Percentiles rank a stretch among this genome's conserved stretches.
Conservation (phyloP, 2,888 invertebrate species). For the Pinctada fucata region DNA sequence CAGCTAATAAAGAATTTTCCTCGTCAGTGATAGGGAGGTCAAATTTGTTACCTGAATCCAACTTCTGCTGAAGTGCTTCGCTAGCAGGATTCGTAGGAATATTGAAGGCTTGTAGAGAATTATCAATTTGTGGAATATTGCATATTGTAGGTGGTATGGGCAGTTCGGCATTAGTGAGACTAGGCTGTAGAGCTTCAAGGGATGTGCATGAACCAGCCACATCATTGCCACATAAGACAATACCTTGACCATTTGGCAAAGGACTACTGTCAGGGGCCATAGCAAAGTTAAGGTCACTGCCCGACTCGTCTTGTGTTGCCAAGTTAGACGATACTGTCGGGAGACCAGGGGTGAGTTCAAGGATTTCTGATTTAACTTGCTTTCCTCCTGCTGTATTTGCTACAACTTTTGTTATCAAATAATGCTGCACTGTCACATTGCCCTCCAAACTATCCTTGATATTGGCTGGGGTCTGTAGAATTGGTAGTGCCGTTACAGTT, state of each 20-base stretch:
- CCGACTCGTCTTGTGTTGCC: slow-evolving; percentile 3
- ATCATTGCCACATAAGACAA: neutral
- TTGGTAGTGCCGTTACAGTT: slow-evolving; percentile 18
- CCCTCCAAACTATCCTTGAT: slow-evolving; percentile 24
- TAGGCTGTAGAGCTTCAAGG: neutral
- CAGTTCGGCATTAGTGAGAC: neutral
- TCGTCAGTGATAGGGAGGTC: neutral
- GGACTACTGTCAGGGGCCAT: neutral
- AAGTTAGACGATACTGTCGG: neutral
- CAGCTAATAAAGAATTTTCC: neutral
- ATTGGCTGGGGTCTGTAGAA: slow-evolving; percentile 7
- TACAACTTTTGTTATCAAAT: slow-evolving; percentile 56
- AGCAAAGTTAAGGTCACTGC: slow-evolving; percentile 1
- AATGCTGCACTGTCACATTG: slow-evolving; percentile 54
- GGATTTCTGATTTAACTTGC: slow-evolving; percentile 39
- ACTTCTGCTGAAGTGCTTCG: no score
- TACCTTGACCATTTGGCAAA: neutral
- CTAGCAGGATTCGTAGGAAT: neutral
- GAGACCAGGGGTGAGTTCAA: slow-evolving; percentile 27
- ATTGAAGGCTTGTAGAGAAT: neutral
- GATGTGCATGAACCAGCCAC: neutral
- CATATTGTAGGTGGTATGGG: neutral
- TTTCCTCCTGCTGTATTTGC: slow-evolving; percentile 52
- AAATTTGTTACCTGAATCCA: neutral
- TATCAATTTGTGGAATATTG: neutral